Percentiles rank a stretch among this genome's conserved stretches.
These are phyloP conservation scores for Pandion haliaetus DNA, from an alignment of 2,113 vertebrate genomes.

Conservation along the genomic window DNA sequence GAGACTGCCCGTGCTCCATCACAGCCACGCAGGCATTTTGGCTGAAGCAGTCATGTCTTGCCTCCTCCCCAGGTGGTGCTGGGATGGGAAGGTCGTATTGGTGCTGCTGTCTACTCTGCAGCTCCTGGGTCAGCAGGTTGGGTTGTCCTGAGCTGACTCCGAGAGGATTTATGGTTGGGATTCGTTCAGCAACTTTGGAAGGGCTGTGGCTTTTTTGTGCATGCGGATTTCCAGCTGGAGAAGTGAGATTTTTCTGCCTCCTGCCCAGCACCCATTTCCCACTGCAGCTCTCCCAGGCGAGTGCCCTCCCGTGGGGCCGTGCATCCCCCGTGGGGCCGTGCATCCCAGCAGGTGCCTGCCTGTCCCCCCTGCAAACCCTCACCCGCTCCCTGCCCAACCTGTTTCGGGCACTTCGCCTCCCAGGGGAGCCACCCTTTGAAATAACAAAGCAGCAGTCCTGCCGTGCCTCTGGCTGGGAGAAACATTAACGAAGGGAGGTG, in stretches of 20 bases:
- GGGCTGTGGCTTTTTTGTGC: not conserved
- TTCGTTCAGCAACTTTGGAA: not conserved
- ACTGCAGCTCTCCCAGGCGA: not conserved
- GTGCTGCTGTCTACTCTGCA: not conserved
- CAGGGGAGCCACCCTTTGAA: slow-evolving; percentile 36
- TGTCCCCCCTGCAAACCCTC: not conserved
- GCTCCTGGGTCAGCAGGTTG: not conserved
- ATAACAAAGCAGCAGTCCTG: not conserved
- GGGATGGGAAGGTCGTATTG: not conserved
- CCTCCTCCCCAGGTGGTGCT: not conserved
- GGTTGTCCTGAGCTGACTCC: not conserved
- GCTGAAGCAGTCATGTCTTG: not conserved
- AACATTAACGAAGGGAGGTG: slow-evolving; percentile 16
- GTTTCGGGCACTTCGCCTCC: not conserved
- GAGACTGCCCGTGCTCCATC: not conserved
- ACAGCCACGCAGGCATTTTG: not conserved
- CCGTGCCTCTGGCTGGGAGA: not conserved
- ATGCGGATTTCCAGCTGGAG: not conserved
- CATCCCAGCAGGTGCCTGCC: not conserved
- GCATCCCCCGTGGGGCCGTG: not conserved
- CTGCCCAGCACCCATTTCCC: not conserved
- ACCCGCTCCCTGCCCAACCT: slow-evolving; percentile 39
- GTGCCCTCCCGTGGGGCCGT: too few species aligned
- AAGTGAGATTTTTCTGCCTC: not conserved
- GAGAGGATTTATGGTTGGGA: not conserved